Evolutionary conservation across 2,797 vertebrate genomes (phyloP).

Genomic region (Harpagifer antarcticus): DNA sequence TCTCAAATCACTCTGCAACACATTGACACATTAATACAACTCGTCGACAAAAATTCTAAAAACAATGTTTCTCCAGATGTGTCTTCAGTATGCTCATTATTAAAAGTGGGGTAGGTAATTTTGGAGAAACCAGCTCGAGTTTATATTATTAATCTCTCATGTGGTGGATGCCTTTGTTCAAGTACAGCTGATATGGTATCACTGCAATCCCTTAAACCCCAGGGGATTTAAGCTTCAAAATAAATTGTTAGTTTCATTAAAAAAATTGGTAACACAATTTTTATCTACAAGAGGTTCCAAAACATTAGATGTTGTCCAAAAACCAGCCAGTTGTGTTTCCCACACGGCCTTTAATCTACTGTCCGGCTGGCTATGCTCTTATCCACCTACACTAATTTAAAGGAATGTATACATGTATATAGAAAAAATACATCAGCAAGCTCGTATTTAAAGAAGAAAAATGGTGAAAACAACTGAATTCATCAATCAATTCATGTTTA

Average conservation of each 20-base stretch:
- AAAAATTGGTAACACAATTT: neutral
- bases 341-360: neutral
- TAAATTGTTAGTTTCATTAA: neutral
- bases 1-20: conserved; percentile 10
- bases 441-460: neutral
- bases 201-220: neutral
- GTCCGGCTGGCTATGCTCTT: neutral
- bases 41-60: conserved; percentile 24
- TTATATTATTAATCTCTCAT: neutral
- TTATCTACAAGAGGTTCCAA: neutral
- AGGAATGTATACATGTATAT: neutral
- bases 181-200: neutral
- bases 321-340: neutral
- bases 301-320: neutral
- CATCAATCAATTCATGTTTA: too few relatives aligned
- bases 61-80: conserved; percentile 31
- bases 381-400: neutral
- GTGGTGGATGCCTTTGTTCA: neutral
- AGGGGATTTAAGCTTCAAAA: neutral
- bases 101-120: neutral
- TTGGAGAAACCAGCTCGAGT: neutral
- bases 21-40: conserved; percentile 16
- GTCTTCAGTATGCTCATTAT: conserved; percentile 31
- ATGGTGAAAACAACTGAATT: neutral
- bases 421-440: neutral